Base-by-base conservation (phyloP, 2,113 vertebrate genomes). In the Leucoraja erinaceus region DNA sequence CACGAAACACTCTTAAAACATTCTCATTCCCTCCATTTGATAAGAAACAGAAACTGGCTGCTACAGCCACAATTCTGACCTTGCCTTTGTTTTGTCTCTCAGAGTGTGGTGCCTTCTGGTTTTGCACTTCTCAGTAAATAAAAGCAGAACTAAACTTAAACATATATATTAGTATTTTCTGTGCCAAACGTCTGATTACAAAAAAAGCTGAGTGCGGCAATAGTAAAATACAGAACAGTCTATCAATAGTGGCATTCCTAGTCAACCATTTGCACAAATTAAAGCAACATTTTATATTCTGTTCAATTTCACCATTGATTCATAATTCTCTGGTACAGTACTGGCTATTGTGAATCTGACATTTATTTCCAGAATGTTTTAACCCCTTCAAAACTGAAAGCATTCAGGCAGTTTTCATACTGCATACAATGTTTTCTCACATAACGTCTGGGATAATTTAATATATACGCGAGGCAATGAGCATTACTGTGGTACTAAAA, bases 21-120 rank as follows among this genome's bases (percentile, higher is more conserved):
- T 72, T 91, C 95, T 97, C 94, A 93, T 95, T 95, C 86, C 94
- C 92, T 96, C 94, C 94, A 95, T 95, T 95, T 97, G 97, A 97
- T 96, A 96, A 94, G 97, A 97, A 97, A 95, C 96, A 97, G 97
- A 98, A 96, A 96, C 94, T 93, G 93, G 94, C 94, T 93, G 95
- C 94, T 95, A 95, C 93, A 96, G 95, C 95, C 95, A 31, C 95
- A 94, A 95, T 91, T 91, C 11, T 91, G 90, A 91, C 90, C 90
- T 94, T 94, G 94, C 94, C 94, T 95, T 94, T 93, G 93, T 95
- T 95, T 95, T 91, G 90, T 91, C 90, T 91, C 66, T 91, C 31
- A 25, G 22, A 91, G 11, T 25, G 66, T 28, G 70, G 18, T 47
- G 61, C 88, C 88, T 91, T 38, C 90, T 72, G 90, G 90, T 91